Evolutionary conservation across 2,113 vertebrate genomes (phyloP), one percentile per base, ranked within the genome.

Genomic region (Scatophagus argus): DNA sequence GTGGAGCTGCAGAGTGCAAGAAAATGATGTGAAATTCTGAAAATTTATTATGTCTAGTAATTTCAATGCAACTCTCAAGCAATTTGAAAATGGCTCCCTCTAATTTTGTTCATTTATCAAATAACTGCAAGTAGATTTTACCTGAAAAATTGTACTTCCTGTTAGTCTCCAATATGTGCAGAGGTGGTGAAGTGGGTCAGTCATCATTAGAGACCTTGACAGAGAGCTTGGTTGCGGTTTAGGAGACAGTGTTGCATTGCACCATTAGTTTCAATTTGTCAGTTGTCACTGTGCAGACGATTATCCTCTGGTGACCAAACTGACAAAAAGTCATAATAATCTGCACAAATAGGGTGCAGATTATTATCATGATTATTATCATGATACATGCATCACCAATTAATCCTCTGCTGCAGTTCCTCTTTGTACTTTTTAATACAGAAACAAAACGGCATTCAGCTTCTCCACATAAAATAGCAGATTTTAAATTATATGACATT

Each of bases 111-210:
- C 0, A 0, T 19, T 31, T 39, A 7, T 65, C 32, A 21, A 31
- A 32, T 39, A 77, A 61, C 32, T 70, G 23, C 25, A 6, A 19
- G 8, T 52, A 61, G 27, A 25, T 65, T 41, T 47, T 32, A 56
- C 34, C 11, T 44, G 17, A 1, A 31, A 39, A 17, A 10, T 2
- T 21, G 14, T 23, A 39, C 39, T 78, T 59, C 59, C 27, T 38
- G n/a, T 34, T 8, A 25, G 25, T 44, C 4, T 65, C 3, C 39
- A 12, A 29, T 16, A 41, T 31, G 19, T 58, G 27, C 56, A 41
- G 29, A 75, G 41, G 49, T 39, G 16, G 43, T 29, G 47, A 77
- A 81, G 49, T 41, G 17, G 68, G 41, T 61, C 36, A 68, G 52
- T 41, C n/a, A 39, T 63, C 19, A 19, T 72, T 58, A 41, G 39